Evolutionary conservation across 1,140 invertebrate genomes (phyloP), one percentile per base, ranked within the genome.

Genomic region (Panonychus citri): DNA sequence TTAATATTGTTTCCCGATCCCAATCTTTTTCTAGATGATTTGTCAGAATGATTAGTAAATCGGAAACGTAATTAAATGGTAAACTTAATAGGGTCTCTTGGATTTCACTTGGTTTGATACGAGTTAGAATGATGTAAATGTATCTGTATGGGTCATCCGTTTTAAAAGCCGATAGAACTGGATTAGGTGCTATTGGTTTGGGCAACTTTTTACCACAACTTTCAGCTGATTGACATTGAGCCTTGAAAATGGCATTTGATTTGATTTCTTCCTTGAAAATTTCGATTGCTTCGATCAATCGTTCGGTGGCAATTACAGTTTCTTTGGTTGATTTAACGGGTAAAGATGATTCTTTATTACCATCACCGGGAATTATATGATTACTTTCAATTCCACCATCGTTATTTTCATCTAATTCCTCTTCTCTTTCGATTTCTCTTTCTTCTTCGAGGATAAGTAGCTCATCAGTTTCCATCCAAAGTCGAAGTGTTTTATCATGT

Each of bases 381-480:
- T 62, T 61, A 48, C 63, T 48, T 19, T 28, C 42, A 7, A 53
- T 43, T n/a, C n/a, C 30, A 34, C 12, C 30, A 28, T 12, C 15
- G 43, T 42, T 49, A n/a, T 51, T 19, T 15, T 57, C 21, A 15
- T 57, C 56, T 53, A 53, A 46, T 53, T 59, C 50, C 43, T 40
- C 19, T 56, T 62, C 63, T 19, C 61, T 39, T 60, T 71, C 73
- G 62, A 69, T 68, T 71, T 98, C 93, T 62, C 81, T 78, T 61
- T 90, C 78, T 68, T 98, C 94, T 65, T 90, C 81, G 8, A 97
- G 70, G 37, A 97, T 83, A 34, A 98, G 73, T 1, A 83, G 79
- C 70, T 98, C 90, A 49, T 82, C 75, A 1, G 85, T 85, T 64
- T 82, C 81, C 66, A 88, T 77, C 75, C 80, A 95, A 27, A 97